Evolutionary conservation across 2,888 invertebrate species (phyloP), one percentile per base, ranked within the genome.

Genomic region (Torymus tubicola): DNA sequence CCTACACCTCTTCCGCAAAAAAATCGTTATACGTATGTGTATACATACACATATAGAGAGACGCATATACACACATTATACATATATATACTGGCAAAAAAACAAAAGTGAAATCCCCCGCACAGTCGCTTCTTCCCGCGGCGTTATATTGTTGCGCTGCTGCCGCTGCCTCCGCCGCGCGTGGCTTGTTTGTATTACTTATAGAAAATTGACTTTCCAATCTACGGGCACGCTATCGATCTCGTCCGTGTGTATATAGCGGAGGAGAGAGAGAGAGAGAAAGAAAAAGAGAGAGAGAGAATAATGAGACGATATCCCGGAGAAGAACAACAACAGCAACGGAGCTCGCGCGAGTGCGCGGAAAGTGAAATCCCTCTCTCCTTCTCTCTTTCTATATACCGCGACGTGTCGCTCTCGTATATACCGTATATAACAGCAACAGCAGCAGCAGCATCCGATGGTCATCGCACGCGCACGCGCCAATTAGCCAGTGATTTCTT

Each of bases 171-270:
- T 5, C 18, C 10, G 16, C 18, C 18, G 60, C 52, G 18, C 52
- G 50, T n/a, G 16, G 18, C 74, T 75, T 70, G 70, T 77, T 63
- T 65, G 60, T 65, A 60, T 78, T 78, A 53, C 63, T 69, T 53
- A 67, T 70, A 63, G 73, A 78, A 78, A 78, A 78, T 68, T 61
- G 68, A 78, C 78, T 78, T 78, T 78, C 78, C 63, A 73, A 78
- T 78, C 72, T 21, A 18, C 67, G 65, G 12, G 11, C 13, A n/a
- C 57, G 52, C 58, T 10, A 72, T 78, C 60, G 64, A 67, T 67
- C 50, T 65, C 13, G 11, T 58, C 21, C 14, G n/a, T 2, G 64
- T 18, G 31, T 31, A 12, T 63, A 65, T 13, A 42, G 42, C 42
- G 42, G 42, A 8, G 8, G 3, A 0, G 14, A 16, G 21, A 31